Evolutionary conservation across 2,888 invertebrate genomes (phyloP).

Genomic region (Sericinus montela): DNA sequence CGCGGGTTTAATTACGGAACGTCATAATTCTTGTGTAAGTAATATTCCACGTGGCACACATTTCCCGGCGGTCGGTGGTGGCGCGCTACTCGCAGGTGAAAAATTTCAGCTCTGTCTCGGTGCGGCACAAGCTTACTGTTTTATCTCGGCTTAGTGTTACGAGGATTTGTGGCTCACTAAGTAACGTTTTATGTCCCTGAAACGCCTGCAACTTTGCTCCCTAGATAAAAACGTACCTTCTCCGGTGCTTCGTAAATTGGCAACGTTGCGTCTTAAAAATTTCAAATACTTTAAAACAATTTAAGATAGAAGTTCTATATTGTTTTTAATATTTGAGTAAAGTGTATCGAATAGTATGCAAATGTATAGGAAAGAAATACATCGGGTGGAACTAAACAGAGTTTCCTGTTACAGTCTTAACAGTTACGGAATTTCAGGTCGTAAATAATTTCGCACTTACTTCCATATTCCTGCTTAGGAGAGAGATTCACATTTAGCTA

Average conservation of each 20-base stretch:
- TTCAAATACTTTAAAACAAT: no score
- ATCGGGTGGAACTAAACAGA: constrained; percentile 43
- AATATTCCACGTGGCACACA: constrained; percentile 64
- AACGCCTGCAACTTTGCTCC: constrained; percentile 65
- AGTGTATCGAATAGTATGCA: constrained; percentile 9
- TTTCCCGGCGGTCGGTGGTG: constrained; percentile 32
- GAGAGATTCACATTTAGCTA: constrained; percentile 28
- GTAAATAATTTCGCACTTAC: constrained; percentile 66
- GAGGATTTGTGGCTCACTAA: constrained; percentile 78
- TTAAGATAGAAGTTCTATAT: neutral
- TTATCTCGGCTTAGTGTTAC: constrained; percentile 78
- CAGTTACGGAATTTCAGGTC: constrained; percentile 61
- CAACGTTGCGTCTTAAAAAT: neutral
- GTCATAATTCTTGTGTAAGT: constrained; percentile 70
- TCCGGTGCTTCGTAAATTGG: neutral
- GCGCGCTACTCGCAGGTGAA: constrained; percentile 63
- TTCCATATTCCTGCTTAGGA: constrained; percentile 58
- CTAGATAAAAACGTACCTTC: constrained; percentile 63
- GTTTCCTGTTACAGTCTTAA: constrained; percentile 51
- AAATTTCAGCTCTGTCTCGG: constrained; percentile 67
- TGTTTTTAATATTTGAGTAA: neutral
- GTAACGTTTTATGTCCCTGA: constrained; percentile 75
- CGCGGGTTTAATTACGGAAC: constrained; percentile 62
- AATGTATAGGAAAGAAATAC: constrained; percentile 30
- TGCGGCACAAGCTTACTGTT: constrained; percentile 72